Evolutionary conservation across 2,797 vertebrate species (phyloP).

Genomic region (Monodelphis domestica): DNA sequence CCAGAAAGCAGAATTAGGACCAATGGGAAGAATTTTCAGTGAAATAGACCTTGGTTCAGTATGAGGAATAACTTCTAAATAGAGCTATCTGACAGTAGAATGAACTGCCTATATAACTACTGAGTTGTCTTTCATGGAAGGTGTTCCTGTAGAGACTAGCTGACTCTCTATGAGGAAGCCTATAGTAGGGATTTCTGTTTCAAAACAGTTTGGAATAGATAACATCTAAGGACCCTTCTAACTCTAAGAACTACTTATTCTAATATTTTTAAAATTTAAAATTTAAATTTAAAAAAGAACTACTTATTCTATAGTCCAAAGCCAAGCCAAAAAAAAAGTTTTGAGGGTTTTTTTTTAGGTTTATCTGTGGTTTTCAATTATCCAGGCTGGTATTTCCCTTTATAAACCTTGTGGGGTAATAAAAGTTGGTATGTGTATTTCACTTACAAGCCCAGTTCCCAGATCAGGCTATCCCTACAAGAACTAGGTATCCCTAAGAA

Average conservation of each 20-base stretch:
- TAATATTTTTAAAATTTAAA: too few species aligned
- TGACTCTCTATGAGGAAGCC: not conserved
- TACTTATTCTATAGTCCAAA: not conserved
- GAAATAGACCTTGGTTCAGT: not conserved
- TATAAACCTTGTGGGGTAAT: not conserved
- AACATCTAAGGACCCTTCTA: not conserved
- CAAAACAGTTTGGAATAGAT: not conserved
- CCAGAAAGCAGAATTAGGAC: not conserved
- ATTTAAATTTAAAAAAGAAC: too few species aligned
- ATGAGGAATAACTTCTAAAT: not conserved
- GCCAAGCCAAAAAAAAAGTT: not conserved
- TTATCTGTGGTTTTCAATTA: not conserved
- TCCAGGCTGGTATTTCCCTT: not conserved
- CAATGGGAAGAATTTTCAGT: not conserved
- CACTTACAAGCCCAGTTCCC: not conserved
- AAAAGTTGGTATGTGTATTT: not conserved
- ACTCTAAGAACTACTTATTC: not conserved
- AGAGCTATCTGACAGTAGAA: not conserved
- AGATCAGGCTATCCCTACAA: not conserved
- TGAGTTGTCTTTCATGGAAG: not conserved
- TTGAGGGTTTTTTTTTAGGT: not conserved
- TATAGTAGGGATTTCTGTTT: not conserved
- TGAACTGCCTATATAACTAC: not conserved
- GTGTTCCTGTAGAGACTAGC: not conserved
- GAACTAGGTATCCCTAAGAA: not conserved